Evolutionary conservation across 2,113 vertebrate genomes (phyloP).

Genomic region (human): GRCh38 chr2:185521501-185522000

Average conservation of each 20-base stretch:
- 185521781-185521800: not conserved
- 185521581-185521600: not conserved
- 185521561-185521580: not conserved
- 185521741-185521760: not conserved
- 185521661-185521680: not conserved
- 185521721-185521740: not conserved
- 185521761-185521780: not conserved
- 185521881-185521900: not conserved
- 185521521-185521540: not conserved
- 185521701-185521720: not conserved
- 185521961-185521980: not conserved
- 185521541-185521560: not conserved
- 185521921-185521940: not conserved
- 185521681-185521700: not conserved
- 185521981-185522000: not conserved
- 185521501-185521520: not conserved
- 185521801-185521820: not conserved
- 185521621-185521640: not conserved
- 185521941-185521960: not conserved
- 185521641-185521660: not conserved
- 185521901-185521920: not conserved
- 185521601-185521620: not conserved
- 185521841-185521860: not conserved
- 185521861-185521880: not conserved
- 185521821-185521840: not conserved